Evolutionary conservation across 2,797 vertebrate genomes (phyloP).

Genomic region (Labeo calbasu): DNA sequence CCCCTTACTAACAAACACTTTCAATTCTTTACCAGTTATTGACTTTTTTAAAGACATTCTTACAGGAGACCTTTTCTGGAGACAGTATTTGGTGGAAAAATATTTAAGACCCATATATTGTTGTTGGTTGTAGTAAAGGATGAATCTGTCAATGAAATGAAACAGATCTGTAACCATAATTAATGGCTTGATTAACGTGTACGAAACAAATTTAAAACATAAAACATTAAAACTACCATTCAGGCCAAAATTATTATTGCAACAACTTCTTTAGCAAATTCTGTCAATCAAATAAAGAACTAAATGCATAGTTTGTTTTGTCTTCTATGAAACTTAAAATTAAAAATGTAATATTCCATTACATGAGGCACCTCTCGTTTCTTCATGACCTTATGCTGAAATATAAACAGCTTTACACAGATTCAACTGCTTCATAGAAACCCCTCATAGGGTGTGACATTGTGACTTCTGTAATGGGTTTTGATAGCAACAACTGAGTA

Average conservation of each 20-base stretch:
- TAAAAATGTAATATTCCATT: slow-evolving; percentile 23
- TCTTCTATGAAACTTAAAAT: slow-evolving; percentile 46
- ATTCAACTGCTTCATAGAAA: slow-evolving; percentile 7
- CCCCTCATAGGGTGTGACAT: not conserved
- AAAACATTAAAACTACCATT: slow-evolving; percentile 49
- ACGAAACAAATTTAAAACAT: slow-evolving; percentile 27
- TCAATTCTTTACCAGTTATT: not conserved
- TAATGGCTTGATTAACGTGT: not conserved
- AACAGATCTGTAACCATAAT: not conserved
- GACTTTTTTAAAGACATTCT: not conserved
- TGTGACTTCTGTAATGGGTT: not conserved
- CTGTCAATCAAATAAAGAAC: slow-evolving; percentile 61
- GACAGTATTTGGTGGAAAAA: not conserved
- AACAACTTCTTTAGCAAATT: slow-evolving; percentile 65
- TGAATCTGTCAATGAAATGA: not conserved
- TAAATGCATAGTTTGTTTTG: slow-evolving; percentile 79
- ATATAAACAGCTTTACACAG: slow-evolving; percentile 3
- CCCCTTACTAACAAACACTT: not conserved
- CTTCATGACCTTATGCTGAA: not conserved
- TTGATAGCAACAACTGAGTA: slow-evolving; percentile 26
- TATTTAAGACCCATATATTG: too few species aligned
- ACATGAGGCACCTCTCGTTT: slow-evolving; percentile 60
- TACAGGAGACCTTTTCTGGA: not conserved
- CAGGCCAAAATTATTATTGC: slow-evolving; percentile 75
- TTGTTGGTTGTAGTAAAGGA: not conserved